These are phyloP conservation scores for Diceros bicornis DNA, from an alignment of 2,797 vertebrate genomes.

Conservation along the genomic window DNA sequence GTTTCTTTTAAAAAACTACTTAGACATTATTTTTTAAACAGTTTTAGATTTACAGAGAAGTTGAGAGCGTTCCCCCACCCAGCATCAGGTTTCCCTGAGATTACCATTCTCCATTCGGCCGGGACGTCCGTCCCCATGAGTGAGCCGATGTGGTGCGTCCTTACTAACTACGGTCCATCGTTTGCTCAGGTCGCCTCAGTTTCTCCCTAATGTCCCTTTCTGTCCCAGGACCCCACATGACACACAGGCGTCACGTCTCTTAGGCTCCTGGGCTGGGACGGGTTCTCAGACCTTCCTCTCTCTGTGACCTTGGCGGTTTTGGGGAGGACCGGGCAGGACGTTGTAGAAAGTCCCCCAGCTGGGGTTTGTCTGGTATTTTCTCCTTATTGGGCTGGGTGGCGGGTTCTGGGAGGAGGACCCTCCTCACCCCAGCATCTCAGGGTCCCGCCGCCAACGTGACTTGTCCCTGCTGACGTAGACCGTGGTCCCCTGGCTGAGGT, in stretches of 20 bases:
- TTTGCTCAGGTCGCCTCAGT: background rate
- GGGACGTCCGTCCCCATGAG: background rate
- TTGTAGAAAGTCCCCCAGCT: background rate
- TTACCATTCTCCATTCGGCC: too few relatives aligned
- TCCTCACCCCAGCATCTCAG: background rate
- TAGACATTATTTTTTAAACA: background rate
- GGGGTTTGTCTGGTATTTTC: background rate
- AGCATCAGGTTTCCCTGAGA: too few relatives aligned
- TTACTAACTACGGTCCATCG: fast-evolving
- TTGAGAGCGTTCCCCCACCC: background rate
- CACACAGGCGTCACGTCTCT: fast-evolving
- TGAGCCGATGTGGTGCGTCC: too few relatives aligned
- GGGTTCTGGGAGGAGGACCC: background rate
- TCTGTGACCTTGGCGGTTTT: background rate
- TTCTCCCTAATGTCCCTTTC: background rate
- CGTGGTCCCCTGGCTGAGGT: background rate
- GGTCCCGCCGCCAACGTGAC: background rate
- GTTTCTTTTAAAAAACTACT: background rate
- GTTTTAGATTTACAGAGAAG: background rate
- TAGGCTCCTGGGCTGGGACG: background rate
- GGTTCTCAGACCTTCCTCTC: background rate
- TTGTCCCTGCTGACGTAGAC: too few relatives aligned
- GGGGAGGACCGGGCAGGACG: background rate
- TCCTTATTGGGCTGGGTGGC: background rate
- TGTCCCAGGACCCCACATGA: background rate